Evolutionary conservation across 2,888 invertebrate genomes (phyloP), one percentile per base, ranked within the genome.

Genomic region (Amaurobius ferox): DNA sequence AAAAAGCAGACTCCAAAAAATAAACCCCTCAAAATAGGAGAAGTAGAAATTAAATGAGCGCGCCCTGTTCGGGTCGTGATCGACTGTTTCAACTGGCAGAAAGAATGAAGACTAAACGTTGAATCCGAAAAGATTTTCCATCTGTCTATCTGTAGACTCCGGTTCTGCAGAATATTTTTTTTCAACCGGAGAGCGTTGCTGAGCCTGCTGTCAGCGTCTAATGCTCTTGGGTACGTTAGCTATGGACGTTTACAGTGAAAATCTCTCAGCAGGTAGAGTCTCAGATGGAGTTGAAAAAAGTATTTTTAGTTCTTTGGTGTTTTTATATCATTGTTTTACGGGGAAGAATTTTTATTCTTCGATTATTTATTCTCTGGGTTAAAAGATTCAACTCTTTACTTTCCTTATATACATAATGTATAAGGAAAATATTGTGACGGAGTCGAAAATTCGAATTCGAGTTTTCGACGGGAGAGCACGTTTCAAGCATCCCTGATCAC

Each of bases 191-290:
- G 9, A 35, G 35, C 5, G 35, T 35, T 35, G 6, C 35, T n/a
- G n/a, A 66, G 39, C 13, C 29, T 29, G n/a, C 80, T 80, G 80
- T 73, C 80, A 80, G 11, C 35, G 26, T 26, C 80, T 80, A 80
- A 80, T 80, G 67, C 80, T 73, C 80, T 35, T 26, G 80, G 73
- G 67, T 78, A 48, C 26, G 72, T 73, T 66, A 72, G 67, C 73
- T 73, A 73, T 73, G 73, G 73, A 80, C 73, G 39, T 48, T 73
- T 80, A 80, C 80, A 80, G 73, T 28, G 80, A 80, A 80, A 80
- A 80, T 80, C 80, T 80, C 55, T 80, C 80, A 80, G 73, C 73
- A 67, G 67, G 67, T 35, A 67, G 67, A 35, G 35, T 11, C 11
- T 19, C n/a, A n/a, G n/a, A n/a, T n/a, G 23, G 23, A 35, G 7